Conservation (phyloP, 2,888 invertebrate species). For the Glaucopsyche alexis region DNA sequence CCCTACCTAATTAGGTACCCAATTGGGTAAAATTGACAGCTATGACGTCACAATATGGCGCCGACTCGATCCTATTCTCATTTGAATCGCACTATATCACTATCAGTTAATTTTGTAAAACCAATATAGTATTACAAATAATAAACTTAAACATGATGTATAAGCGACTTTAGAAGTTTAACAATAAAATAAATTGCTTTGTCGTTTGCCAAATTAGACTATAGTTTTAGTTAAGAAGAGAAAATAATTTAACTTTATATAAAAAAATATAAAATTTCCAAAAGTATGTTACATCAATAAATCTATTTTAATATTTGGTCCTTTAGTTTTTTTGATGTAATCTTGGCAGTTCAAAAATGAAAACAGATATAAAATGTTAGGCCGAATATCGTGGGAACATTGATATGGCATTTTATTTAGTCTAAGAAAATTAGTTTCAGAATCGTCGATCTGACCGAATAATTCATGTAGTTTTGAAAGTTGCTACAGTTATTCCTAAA, state of each 20-base stretch:
- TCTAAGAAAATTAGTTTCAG: too few species aligned
- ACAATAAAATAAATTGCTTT: background rate
- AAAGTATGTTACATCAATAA: background rate
- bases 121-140: background rate
- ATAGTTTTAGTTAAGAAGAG: background rate
- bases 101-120: background rate
- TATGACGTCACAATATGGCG: too few species aligned
- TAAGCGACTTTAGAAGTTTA: background rate
- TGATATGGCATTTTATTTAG: background rate
- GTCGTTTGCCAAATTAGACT: background rate
- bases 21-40: too few species aligned
- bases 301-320: conserved; percentile 6
- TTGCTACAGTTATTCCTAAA: too few species aligned
- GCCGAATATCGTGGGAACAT: background rate
- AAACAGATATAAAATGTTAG: background rate
- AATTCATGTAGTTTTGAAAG: too few species aligned
- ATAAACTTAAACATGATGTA: background rate
- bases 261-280: background rate
- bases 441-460: too few species aligned
- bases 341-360: background rate
- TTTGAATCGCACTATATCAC: too few species aligned
- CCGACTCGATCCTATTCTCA: too few species aligned
- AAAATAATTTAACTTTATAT: background rate
- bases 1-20: too few species aligned
- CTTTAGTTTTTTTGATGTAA: background rate